Conservation (phyloP, 2,888 invertebrate genomes). For the Isotomurus palustris region DNA sequence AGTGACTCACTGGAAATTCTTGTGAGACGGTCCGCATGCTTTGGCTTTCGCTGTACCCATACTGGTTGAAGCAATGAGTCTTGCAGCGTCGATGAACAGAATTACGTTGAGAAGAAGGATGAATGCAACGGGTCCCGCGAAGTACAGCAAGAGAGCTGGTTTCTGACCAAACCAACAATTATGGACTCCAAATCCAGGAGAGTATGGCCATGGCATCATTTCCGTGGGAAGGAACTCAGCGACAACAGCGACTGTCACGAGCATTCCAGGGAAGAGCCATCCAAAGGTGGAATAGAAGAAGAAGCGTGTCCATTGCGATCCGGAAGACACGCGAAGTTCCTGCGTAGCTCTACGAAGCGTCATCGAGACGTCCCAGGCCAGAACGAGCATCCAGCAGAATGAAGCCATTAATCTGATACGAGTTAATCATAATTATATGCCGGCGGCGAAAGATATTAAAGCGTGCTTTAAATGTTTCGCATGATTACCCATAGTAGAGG, state of each 20-base stretch:
- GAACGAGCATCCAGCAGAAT: constrained; percentile 57
- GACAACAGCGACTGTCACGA: constrained; percentile 49
- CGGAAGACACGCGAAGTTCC: constrained; percentile 51
- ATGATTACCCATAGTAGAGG: constrained; percentile 51
- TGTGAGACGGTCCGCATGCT: constrained; percentile 45
- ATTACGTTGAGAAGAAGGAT: constrained; percentile 51
- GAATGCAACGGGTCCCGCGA: constrained; percentile 53
- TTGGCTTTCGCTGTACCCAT: constrained; percentile 47
- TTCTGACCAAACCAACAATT: constrained; percentile 55
- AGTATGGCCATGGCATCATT: constrained; percentile 47
- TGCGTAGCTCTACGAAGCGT: constrained; percentile 53
- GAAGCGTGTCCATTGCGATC: constrained; percentile 50
- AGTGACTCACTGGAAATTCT: constrained; percentile 43
- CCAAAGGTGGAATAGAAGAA: constrained; percentile 51
- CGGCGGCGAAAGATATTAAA: constrained; percentile 3
- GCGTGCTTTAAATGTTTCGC: neutral
- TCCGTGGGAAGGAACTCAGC: constrained; percentile 48
- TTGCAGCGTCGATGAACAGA: constrained; percentile 51
- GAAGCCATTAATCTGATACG: constrained; percentile 52
- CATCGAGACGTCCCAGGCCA: constrained; percentile 54
- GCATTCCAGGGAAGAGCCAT: constrained; percentile 51
- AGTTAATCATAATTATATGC: neutral
- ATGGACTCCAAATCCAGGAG: constrained; percentile 52
- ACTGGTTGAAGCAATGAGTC: constrained; percentile 52
- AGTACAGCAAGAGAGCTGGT: constrained; percentile 54